Evolutionary conservation across 2,797 vertebrate species (phyloP).

Genomic region (Coregonus sp.): DNA sequence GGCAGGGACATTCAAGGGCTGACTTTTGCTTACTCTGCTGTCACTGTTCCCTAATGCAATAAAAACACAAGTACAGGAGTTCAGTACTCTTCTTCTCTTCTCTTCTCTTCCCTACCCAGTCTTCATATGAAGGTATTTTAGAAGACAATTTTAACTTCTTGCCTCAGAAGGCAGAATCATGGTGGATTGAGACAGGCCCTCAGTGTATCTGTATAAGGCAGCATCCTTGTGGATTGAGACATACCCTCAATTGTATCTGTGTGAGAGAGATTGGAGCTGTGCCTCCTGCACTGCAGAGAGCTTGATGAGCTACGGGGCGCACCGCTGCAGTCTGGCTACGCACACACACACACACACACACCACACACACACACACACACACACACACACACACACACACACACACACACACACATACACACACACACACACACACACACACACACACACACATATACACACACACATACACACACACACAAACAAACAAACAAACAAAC

Average conservation of each 20-base stretch:
- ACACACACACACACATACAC: not conserved
- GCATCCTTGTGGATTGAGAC: not conserved
- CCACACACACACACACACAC: too few relatives aligned
- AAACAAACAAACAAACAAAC: not conserved
- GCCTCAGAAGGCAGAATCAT: not conserved
- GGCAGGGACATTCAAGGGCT: conserved; percentile 98
- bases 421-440: not conserved
- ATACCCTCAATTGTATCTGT: conserved; percentile 16
- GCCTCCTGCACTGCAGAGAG: conserved; percentile 43
- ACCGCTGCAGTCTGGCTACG: conserved; percentile 32
- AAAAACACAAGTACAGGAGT: conserved; percentile 76
- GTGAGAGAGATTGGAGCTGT: conserved; percentile 21
- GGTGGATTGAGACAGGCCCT: not conserved
- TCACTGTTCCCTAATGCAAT: conserved; percentile 91
- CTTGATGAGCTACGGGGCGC: not conserved
- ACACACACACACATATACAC: too few relatives aligned
- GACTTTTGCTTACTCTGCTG: conserved; percentile 78
- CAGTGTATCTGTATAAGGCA: not conserved
- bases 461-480: not conserved
- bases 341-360: not conserved
- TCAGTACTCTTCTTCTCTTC: conserved; percentile 58
- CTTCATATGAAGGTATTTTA: not conserved
- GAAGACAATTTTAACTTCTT: not conserved
- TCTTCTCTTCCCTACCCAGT: conserved; percentile 45
- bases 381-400: not conserved